Evolutionary conservation across 2,113 vertebrate species (phyloP).

Genomic region (Rhynchopsitta pachyrhyncha): DNA sequence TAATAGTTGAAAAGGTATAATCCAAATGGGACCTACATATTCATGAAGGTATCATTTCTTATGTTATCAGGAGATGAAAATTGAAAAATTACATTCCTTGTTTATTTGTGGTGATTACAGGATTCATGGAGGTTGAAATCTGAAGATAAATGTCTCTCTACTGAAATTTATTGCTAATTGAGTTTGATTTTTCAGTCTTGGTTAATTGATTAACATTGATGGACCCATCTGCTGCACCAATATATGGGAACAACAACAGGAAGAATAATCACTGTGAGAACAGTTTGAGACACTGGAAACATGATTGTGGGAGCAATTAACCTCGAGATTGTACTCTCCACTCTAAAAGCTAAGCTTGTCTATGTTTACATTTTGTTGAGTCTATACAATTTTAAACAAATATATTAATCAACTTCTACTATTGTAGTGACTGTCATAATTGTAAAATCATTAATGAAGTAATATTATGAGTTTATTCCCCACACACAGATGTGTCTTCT

Average conservation of each 20-base stretch:
- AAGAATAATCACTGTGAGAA: conserved; percentile 49
- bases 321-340: background rate
- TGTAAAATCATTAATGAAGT: conserved; percentile 5
- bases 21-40: background rate
- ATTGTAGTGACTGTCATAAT: background rate
- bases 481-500: conserved; percentile 25
- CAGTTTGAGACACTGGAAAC: conserved; percentile 17
- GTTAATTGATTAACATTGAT: conserved; percentile 71
- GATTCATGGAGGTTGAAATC: background rate
- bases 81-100: background rate
- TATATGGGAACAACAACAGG: background rate
- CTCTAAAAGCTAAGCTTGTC: background rate
- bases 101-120: conserved; percentile 6
- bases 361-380: background rate
- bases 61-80: background rate
- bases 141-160: conserved; percentile 9
- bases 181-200: conserved; percentile 59
- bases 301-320: background rate
- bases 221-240: conserved; percentile 50
- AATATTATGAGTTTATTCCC: conserved; percentile 26
- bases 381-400: conserved; percentile 24
- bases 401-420: conserved; percentile 22
- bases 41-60: background rate
- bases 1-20: background rate
- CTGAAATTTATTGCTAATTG: conserved; percentile 58